Conservation (phyloP, 37 sponge, comb jelly and placozoan genomes). For the Geodia barretti region DNA sequence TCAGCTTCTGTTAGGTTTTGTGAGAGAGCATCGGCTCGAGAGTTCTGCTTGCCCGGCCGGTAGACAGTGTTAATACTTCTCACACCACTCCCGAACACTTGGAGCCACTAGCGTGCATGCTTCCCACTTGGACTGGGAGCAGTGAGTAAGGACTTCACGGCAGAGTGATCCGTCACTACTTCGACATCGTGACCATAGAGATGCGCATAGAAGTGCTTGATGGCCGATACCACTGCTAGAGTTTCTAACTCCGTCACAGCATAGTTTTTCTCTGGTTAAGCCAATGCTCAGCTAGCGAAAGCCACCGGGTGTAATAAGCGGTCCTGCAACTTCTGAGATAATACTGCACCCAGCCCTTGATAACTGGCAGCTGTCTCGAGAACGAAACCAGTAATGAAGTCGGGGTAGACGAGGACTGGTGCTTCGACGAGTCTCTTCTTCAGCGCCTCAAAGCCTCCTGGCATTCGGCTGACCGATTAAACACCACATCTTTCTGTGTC, state of each 20-base stretch:
- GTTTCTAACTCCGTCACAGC: neutral
- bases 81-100: conserved; percentile 3
- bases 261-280: neutral
- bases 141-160: conserved; percentile 49
- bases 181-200: neutral
- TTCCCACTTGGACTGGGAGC: conserved; percentile 51
- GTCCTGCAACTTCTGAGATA: conserved; percentile 8
- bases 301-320: neutral
- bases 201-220: conserved; percentile 4
- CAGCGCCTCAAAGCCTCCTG: conserved; percentile 11
- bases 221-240: neutral
- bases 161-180: conserved; percentile 1
- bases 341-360: conserved; percentile 15
- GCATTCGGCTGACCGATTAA: conserved; percentile 28
- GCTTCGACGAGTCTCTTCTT: conserved; percentile 1
- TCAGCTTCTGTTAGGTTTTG: conserved; percentile 10
- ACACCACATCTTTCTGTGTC: neutral
- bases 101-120: conserved; percentile 64
- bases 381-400: conserved; percentile 1
- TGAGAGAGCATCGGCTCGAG: conserved; percentile 36
- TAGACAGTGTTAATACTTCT: neutral
- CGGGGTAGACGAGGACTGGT: conserved; percentile 11
- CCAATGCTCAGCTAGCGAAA: conserved; percentile 15
- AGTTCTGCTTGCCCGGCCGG: conserved; percentile 35
- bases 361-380: conserved; percentile 1